Evolutionary conservation across 2,113 vertebrate genomes (phyloP), one percentile per base, ranked within the genome.

Genomic region (Cercocebus atys): DNA sequence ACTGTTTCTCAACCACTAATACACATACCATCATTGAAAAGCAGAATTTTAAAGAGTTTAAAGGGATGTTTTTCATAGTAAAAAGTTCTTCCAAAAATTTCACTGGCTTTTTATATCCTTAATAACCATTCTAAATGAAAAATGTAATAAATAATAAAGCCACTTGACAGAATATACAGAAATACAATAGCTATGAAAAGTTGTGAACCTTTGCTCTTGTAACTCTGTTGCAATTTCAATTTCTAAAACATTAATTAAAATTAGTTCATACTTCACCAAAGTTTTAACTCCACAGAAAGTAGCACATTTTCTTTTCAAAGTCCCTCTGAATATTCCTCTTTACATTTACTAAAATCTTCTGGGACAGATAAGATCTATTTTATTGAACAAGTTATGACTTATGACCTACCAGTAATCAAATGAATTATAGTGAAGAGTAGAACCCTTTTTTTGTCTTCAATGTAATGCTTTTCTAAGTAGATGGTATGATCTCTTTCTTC

Each of bases 201-300:
- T 64, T 80, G 4, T 40, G 17, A 83, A 76, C 25, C 2, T 88
- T 83, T 78, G 25, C 32, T 78, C 17, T 88, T 45, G 32, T 57
- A 59, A 88, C 23, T 73, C 14, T 20, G 30, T 70, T 68, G 18
- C 32, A 57, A 80, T 80, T 83, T 94, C 17, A 68, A 25, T 45
- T 83, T 87, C 40, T 94, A 78, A 88, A 95, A 50, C 38, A 45
- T 61, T 30, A 96, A 9, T 94, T 82, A 91, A 82, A 85, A 81
- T 81, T 38, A 66, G 27, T 52, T 82, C n/a, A 55, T 32, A 43
- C 22, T 2, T 17, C 20, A n/a, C n/a, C 64, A 35, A 73, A 82
- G 2, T 61, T 95, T 52, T 94, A 43, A 61, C 55, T 87, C 32
- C 52, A 66, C 16, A 40, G 43, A 73, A 52, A 85, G 6, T 35